A percentile compares a stretch with the other conserved stretches of the same genome.
Evolutionary conservation across 1,140 invertebrate species (phyloP).

Genomic region (Plectus sambesii): DNA sequence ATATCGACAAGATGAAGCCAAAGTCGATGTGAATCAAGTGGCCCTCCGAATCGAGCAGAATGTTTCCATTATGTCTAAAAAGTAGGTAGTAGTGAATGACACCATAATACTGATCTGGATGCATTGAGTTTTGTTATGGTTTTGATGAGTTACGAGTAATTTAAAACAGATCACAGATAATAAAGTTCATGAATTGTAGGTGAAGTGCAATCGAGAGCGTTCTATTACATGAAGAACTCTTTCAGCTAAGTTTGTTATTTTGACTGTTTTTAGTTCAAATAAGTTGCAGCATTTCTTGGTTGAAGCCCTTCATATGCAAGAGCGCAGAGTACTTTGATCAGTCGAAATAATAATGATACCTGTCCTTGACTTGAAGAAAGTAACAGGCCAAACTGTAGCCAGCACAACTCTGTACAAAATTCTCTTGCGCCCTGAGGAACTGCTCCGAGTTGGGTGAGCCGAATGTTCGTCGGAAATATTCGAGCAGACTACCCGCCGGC

Average conservation of each 20-base stretch:
- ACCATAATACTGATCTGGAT: conserved; percentile 6
- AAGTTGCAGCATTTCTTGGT: too few species aligned
- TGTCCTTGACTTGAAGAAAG: conserved; percentile 92
- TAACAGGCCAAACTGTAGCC: conserved; percentile 95
- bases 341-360: conserved; percentile 59
- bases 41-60: conserved; percentile 83
- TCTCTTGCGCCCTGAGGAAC: conserved; percentile 80
- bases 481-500: conserved; percentile 56
- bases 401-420: conserved; percentile 94
- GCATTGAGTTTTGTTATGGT: neutral
- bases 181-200: too few species aligned
- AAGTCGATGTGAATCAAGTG: conserved; percentile 99
- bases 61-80: conserved; percentile 92
- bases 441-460: conserved; percentile 70
- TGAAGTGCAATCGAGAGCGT: too few species aligned
- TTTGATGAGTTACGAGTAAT: too few species aligned
- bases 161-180: conserved; percentile 6
- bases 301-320: conserved; percentile 2
- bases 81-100: conserved; percentile 22
- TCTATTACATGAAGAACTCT: too few species aligned
- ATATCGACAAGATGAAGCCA: conserved; percentile 93
- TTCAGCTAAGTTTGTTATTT: too few species aligned
- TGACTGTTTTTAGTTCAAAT: too few species aligned
- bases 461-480: conserved; percentile 88
- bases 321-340: conserved; percentile 1